Evolutionary conservation across 1,140 invertebrate genomes (phyloP), one percentile per base, ranked within the genome.

Genomic region (Dreissena polymorpha): DNA sequence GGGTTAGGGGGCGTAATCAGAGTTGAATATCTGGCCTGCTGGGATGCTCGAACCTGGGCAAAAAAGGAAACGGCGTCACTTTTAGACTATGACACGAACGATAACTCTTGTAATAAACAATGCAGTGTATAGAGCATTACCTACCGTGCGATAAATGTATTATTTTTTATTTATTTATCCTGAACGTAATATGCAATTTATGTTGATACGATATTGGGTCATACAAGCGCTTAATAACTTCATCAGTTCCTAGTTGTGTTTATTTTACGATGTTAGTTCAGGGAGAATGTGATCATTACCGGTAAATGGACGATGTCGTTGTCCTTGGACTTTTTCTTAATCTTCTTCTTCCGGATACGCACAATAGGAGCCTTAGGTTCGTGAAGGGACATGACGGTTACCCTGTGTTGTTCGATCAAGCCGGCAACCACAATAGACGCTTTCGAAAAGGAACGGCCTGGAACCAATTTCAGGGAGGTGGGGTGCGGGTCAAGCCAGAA

Each of bases 311-410:
- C 79, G n/a, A 82, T 74, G 64, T 82, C 79, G 50, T 68, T 82
- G n/a, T 82, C 79, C 21, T 82, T 82, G 1, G 79, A 65, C 50
- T 82, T 82, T 57, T 74, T 82, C 79, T 82, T 82, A 10, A 60
- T 53, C 23, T 55, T 53, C 49, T 82, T 82, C 49, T 82, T 82
- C 53, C 79, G 21, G 14, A 82, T 82, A 14, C 79, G 57, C 21
- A 82, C 79, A 18, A 82, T 82, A 12, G 79, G 79, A 39, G 79
- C 79, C 63, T 82, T 82, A n/a, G 79, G 79, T 51, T 82, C 79
- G 49, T 74, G 60, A 10, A 74, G 39, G 13, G 79, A 82, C 64
- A 72, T 80, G 5, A 27, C 53, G 13, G 50, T 55, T 0, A 14
- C 57, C 21, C 39, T 39, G 39, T 2, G 39, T 5, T 39, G 39